Evolutionary conservation across 2,888 invertebrate genomes (phyloP), one percentile per base, ranked within the genome.

Genomic region (Philaethria dido): DNA sequence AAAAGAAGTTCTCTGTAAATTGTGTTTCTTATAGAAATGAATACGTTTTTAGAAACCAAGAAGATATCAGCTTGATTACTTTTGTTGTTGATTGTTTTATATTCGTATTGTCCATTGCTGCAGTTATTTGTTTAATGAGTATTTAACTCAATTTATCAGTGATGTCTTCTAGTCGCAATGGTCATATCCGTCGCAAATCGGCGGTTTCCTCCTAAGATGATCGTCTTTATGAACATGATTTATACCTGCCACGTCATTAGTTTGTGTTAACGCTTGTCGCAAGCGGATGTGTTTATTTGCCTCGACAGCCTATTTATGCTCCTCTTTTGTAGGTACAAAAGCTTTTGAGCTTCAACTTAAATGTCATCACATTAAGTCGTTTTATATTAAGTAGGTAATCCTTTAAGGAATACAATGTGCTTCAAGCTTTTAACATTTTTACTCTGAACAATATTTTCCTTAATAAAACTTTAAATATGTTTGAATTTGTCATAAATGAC

Each of bases 181-280:
- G 85, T 81, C 84, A 83, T 90, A 89, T 91, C 92, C 91, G 92
- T 87, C 82, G 89, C 88, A 92, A 92, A 92, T 92, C 86, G 86
- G 71, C 88, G 80, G 85, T 80, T 91, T 92, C 92, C 92, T 91
- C 76, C 84, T 82, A 70, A 73, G 74, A 75, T 69, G 72, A 79
- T 82, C 78, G 83, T 86, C 83, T 86, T 89, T 89, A 88, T 85
- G 75, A 82, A 80, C 83, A 90, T 91, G 90, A 92, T 91, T 91
- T 91, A 92, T 92, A 91, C 90, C 90, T 91, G 91, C 80, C 81
- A 81, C 79, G 85, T 84, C 90, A 89, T 92, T 90, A 89, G 85
- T 87, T 85, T 82, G 80, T 89, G 88, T 88, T 89, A 87, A 78
- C 87, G 80, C 78, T 80, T 85, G 87, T 88, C 83, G 80, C 75